Evolutionary conservation across 2,888 invertebrate genomes (phyloP).

Genomic region (Eledona agricola): DNA sequence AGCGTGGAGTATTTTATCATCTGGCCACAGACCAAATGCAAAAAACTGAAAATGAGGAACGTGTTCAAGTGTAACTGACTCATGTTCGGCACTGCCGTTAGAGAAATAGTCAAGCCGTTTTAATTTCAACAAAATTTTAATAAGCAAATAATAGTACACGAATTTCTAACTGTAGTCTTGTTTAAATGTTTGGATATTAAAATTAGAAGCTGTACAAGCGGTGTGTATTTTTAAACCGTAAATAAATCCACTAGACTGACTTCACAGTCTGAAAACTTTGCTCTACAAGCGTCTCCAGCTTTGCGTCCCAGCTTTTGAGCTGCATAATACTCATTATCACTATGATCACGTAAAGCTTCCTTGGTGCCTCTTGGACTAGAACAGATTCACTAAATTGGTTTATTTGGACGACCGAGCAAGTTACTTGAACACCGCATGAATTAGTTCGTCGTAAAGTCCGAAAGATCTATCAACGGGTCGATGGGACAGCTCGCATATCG

Average conservation of each 20-base stretch:
- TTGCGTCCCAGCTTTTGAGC: constrained; percentile 73
- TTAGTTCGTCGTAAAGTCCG: constrained; percentile 72
- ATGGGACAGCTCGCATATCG: constrained; percentile 76
- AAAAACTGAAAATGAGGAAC: background rate
- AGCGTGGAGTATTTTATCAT: background rate
- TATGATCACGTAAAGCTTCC: constrained; percentile 70
- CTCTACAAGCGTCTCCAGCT: constrained; percentile 7
- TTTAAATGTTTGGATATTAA: constrained; percentile 20
- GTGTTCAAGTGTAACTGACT: background rate
- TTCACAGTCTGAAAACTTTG: constrained; percentile 64
- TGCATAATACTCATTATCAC: constrained; percentile 77
- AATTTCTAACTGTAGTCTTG: constrained; percentile 4
- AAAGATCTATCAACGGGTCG: constrained; percentile 66
- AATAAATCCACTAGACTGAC: constrained; percentile 11
- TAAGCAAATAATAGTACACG: constrained; percentile 6
- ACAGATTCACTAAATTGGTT: too few species aligned
- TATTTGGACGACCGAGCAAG: constrained; percentile 50
- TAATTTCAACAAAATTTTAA: background rate
- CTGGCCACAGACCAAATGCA: background rate
- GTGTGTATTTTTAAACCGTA: constrained; percentile 5
- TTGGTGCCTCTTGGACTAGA: constrained; percentile 77
- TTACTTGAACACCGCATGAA: constrained; percentile 76
- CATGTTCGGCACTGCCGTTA: background rate
- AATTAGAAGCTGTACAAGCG: constrained; percentile 5
- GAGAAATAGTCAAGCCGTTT: background rate